A percentile compares a stretch with the other conserved stretches of the same genome.
Evolutionary conservation across 2,113 vertebrate species (phyloP).

Genomic region (Gavia stellata): DNA sequence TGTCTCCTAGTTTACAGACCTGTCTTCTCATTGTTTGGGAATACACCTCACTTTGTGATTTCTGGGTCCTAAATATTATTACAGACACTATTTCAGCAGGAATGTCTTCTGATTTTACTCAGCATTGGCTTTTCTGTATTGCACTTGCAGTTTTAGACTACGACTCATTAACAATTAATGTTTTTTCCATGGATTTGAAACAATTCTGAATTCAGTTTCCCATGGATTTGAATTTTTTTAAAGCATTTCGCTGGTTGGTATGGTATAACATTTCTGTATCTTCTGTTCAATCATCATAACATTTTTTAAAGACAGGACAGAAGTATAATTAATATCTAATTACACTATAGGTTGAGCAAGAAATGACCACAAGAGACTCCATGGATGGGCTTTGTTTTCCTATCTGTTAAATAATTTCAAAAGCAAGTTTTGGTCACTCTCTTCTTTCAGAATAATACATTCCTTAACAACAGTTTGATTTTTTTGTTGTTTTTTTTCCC

Average conservation of each 20-base stretch:
- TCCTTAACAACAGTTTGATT: background rate
- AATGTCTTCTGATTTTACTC: background rate
- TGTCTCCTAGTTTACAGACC: background rate
- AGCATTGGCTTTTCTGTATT: background rate
- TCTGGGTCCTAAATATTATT: background rate
- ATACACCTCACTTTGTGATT: background rate
- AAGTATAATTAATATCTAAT: background rate
- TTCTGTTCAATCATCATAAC: background rate
- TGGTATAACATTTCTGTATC: background rate
- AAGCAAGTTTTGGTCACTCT: background rate
- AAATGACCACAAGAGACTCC: background rate
- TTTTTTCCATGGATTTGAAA: background rate
- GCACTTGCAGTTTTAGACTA: background rate
- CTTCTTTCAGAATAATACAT: background rate
- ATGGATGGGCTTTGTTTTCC: background rate
- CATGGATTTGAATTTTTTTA: background rate
- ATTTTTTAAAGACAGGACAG: background rate
- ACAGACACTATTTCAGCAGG: background rate
- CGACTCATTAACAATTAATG: background rate
- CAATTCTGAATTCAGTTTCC: background rate
- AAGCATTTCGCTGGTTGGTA: background rate
- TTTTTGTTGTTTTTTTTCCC: background rate
- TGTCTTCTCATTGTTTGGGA: background rate
- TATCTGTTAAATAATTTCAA: background rate
- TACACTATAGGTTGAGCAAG: background rate